Conservation (phyloP, 2,797 vertebrate genomes). For the Enteromius treurensis region DNA sequence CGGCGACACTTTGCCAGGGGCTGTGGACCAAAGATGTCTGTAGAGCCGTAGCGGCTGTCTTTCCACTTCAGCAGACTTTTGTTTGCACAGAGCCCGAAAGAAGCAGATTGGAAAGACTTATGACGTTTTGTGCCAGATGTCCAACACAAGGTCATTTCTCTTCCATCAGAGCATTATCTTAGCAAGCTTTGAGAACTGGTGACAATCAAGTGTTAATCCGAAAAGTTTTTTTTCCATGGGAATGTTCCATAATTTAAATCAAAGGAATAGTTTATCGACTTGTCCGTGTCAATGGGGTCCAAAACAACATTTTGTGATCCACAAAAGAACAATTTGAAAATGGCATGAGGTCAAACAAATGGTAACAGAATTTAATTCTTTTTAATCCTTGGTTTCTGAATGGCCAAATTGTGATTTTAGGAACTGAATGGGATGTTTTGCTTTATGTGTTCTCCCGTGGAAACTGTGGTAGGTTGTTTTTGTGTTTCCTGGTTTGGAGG, state of each 20-base stretch:
- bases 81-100: conserved; percentile 46
- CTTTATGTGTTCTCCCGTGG: background rate
- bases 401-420: background rate
- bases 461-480: conserved; percentile 34
- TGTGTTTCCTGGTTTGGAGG: conserved; percentile 44
- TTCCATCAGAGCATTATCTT: conserved; percentile 50
- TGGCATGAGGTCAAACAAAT: background rate
- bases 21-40: conserved; percentile 55
- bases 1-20: conserved; percentile 66
- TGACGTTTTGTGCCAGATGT: conserved; percentile 76
- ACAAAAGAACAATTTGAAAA: background rate
- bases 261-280: background rate
- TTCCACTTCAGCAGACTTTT: conserved; percentile 70
- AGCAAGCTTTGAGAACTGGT: conserved; percentile 59
- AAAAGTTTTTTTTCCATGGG: background rate
- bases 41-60: conserved; percentile 64
- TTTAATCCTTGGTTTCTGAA: conserved; percentile 13
- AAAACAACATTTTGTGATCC: background rate
- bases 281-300: background rate
- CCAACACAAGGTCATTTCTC: conserved; percentile 64
- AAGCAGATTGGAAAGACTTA: conserved; percentile 75
- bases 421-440: background rate
- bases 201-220: conserved; percentile 1
- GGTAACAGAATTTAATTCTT: background rate
- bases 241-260: background rate